Base-by-base conservation (phyloP, 2,797 vertebrate species). In the Paguma larvata region DNA sequence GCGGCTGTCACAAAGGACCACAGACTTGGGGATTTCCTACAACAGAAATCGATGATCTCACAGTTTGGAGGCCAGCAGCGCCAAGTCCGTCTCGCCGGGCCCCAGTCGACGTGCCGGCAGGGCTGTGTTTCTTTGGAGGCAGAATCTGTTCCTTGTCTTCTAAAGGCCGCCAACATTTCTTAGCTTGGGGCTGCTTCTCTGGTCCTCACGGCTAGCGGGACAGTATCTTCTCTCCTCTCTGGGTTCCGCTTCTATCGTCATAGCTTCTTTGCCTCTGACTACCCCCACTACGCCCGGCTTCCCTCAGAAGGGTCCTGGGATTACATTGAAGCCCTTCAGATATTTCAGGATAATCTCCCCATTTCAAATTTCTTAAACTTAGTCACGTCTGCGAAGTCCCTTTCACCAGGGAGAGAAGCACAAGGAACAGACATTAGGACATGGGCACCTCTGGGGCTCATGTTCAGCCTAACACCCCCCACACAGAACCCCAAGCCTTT, bases 241-340 rank as follows among this genome's bases (percentile, higher is more conserved):
- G 5, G n/a, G 8, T n/a, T 30, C 8, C 32, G n/a, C 32, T 65
- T 72, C 78, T 13, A 8, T 27, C 5, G 3, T 5, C 80, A 16
- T 34, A 5, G 11, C 7, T 32, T 59, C n/a, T 53, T 13, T 84
- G 41, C 23, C 7, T 27, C 25, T 11, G 56, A 46, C 12, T 16
- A 9, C 41, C 18, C 0, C 23, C 38, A 30, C 41, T 2, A 4
- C 7, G 48, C 30, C 41, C 9, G 2, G 27, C 2, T 2, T 38
- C 3, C 2, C 41, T 63, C 44, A 14, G 2, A 46, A 19, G 23
- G 34, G 23, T 2, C 15, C 15, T 68, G 2, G 12, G 30, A 44
- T 75, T 18, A 44, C 32, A 41, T 0, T 0, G 3, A 16, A 30
- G 7, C 27, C 30, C 34, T n/a, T 53, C 6, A 10, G 27, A 13